Evolutionary conservation across 64 coral and sea anemone species (phyloP).

Genomic region (Stichodactyla helianthus): DNA sequence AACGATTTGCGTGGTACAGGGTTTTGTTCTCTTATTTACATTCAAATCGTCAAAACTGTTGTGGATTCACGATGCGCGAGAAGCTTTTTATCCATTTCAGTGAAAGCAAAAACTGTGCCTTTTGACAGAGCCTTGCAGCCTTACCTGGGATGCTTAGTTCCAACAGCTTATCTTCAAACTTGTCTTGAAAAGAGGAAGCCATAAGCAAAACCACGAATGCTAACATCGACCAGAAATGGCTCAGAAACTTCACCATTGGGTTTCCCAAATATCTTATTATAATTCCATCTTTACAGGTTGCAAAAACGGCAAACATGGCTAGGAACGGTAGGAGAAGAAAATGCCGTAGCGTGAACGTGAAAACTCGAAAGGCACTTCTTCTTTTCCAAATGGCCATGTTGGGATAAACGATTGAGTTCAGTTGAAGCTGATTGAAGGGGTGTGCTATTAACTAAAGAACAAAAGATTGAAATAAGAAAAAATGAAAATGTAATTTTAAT

Average conservation of each 20-base stretch:
- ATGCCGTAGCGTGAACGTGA: neutral
- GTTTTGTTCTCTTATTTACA: too few species aligned
- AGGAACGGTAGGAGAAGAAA: constrained; percentile 20
- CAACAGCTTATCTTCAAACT: constrained; percentile 31
- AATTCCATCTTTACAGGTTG: neutral
- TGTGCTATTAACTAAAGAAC: constrained; percentile 52
- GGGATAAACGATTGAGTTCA: constrained; percentile 55
- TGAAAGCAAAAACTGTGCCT: neutral
- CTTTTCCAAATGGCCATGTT: constrained; percentile 21
- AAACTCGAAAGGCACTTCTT: neutral
- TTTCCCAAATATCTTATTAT: constrained; percentile 25
- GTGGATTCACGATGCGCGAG: too few species aligned
- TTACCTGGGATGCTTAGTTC: constrained; percentile 49
- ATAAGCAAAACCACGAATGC: constrained; percentile 32
- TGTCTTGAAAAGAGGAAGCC: constrained; percentile 39
- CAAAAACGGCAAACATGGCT: neutral
- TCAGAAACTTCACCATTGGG: constrained; percentile 52
- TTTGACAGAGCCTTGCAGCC: neutral
- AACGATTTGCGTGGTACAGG: too few species aligned
- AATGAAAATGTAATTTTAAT: too few species aligned
- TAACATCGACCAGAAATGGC: constrained; percentile 34
- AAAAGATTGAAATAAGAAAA: neutral
- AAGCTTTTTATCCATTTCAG: too few species aligned
- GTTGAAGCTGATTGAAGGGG: constrained; percentile 62
- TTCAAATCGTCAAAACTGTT: too few species aligned